Evolutionary conservation across 2,888 invertebrate genomes (phyloP).

Genomic region (Agrotis ipsilon): DNA sequence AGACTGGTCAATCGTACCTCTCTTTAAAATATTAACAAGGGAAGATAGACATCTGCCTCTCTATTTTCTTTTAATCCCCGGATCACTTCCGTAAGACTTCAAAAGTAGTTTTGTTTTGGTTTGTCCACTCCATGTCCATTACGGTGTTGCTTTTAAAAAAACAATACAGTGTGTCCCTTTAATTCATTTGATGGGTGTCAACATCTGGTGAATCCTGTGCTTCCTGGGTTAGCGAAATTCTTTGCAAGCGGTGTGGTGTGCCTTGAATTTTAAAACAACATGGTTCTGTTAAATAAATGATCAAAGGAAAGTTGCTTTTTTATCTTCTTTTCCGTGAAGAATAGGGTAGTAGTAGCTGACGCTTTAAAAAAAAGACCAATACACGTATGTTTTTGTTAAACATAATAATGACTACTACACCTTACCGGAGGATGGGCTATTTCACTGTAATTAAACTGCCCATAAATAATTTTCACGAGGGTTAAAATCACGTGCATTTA

Average conservation of each 20-base stretch:
- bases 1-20: neutral
- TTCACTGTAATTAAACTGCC: too few species aligned
- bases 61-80: conserved; percentile 53
- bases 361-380: too few species aligned
- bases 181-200: conserved; percentile 9
- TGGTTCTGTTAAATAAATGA: neutral
- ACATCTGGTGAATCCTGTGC: conserved; percentile 33
- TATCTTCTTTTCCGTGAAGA: neutral
- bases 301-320: too few species aligned
- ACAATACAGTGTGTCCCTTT: conserved; percentile 32
- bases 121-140: conserved; percentile 45
- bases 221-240: conserved; percentile 23
- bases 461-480: neutral
- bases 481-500: neutral
- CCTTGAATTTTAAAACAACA: neutral
- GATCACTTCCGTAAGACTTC: conserved; percentile 27
- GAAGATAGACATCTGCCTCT: conserved; percentile 48
- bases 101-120: conserved; percentile 55
- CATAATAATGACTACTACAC: too few species aligned
- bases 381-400: too few species aligned
- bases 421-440: too few species aligned
- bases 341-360: too few species aligned
- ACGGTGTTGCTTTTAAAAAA: conserved; percentile 57
- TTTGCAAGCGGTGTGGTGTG: neutral
- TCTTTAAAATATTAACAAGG: conserved; percentile 27